Evolutionary conservation across 2,113 vertebrate species (phyloP).

Genomic region (Lophura nycthemera): DNA sequence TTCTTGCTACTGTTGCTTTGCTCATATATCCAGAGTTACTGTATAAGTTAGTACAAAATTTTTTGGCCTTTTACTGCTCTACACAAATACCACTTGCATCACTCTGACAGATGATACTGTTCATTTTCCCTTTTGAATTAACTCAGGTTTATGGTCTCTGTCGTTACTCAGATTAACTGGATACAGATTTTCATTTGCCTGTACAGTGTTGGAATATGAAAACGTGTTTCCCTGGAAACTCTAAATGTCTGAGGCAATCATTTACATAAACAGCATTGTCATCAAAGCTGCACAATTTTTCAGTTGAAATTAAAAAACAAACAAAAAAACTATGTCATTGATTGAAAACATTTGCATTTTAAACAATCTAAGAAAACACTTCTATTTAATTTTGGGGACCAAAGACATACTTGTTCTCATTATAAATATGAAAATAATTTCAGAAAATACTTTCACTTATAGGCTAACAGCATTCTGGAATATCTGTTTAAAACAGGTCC

Average conservation of each 20-base stretch:
- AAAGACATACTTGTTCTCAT: background rate
- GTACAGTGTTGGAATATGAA: conserved; percentile 30
- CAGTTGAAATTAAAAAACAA: background rate
- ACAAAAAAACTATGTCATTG: background rate
- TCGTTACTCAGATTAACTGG: conserved; percentile 38
- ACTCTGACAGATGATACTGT: conserved; percentile 11
- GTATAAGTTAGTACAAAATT: background rate
- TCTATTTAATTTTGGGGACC: background rate
- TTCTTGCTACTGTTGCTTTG: background rate
- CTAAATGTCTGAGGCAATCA: conserved; percentile 57
- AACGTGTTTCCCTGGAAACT: conserved; percentile 75
- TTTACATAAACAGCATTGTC: conserved; percentile 53
- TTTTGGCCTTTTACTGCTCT: conserved; percentile 16
- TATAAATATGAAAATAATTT: conserved; percentile 17
- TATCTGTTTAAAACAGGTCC: background rate
- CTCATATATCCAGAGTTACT: background rate
- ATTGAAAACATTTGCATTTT: conserved; percentile 20
- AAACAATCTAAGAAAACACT: background rate
- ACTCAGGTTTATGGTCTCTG: conserved; percentile 54
- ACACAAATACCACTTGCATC: background rate
- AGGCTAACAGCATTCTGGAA: background rate
- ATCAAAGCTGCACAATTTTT: conserved; percentile 29
- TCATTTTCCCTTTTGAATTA: conserved; percentile 56
- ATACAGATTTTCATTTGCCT: conserved; percentile 60
- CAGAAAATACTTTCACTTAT: conserved; percentile 11